These are phyloP conservation scores for Acestrorhynchus altus DNA, from an alignment of 2,797 vertebrate genomes.

Conservation along the genomic window DNA sequence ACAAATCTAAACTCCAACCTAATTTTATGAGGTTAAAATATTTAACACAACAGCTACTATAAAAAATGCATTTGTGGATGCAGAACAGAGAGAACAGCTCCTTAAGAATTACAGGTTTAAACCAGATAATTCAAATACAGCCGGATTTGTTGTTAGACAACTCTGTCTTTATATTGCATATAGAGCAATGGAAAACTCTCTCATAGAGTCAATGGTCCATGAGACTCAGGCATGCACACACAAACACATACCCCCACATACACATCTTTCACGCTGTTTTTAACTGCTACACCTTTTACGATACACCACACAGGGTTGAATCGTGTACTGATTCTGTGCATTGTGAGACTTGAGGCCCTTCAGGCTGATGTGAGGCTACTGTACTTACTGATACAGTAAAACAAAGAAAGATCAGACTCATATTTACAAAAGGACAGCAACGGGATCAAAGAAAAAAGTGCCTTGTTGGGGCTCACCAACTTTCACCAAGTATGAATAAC, in stretches of 20 bases:
- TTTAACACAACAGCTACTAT: not conserved
- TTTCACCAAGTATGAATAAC: slow-evolving; percentile 46
- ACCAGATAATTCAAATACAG: slow-evolving; percentile 4
- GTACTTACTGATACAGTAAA: slow-evolving; percentile 55
- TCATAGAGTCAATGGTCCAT: slow-evolving; percentile 12
- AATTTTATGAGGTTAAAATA: no score
- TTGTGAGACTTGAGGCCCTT: slow-evolving; percentile 2
- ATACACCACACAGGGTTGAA: slow-evolving; percentile 1
- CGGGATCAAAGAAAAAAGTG: slow-evolving; percentile 28
- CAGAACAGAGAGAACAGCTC: not conserved
- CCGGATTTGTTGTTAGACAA: not conserved
- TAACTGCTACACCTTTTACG: not conserved
- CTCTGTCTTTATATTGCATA: not conserved
- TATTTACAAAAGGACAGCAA: slow-evolving; percentile 44
- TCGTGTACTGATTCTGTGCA: not conserved
- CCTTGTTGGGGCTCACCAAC: slow-evolving; percentile 45
- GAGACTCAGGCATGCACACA: slow-evolving; percentile 3
- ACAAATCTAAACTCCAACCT: not conserved
- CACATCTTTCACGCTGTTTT: slow-evolving; percentile 6
- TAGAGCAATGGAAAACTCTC: not conserved
- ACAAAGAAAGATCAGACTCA: slow-evolving; percentile 15
- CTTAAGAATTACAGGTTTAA: not conserved
- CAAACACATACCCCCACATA: no score
- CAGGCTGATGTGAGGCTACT: slow-evolving; percentile 24
- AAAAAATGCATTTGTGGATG: not conserved